These are phyloP conservation scores for Scolopax rusticola DNA, from an alignment of 2,797 vertebrate genomes.

Conservation along the genomic window DNA sequence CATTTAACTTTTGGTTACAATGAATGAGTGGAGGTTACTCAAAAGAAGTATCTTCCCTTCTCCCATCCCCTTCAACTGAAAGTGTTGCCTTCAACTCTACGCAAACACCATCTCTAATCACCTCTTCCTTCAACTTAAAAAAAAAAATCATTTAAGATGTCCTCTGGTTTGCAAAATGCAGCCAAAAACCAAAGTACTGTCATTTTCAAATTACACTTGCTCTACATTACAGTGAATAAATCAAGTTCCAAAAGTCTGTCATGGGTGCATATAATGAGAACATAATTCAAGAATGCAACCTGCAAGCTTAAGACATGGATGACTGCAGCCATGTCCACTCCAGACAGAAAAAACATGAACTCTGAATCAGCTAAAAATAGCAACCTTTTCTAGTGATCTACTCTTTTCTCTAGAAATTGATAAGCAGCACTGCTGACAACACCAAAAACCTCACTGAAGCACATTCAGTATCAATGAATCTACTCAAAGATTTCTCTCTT, in stretches of 20 bases:
- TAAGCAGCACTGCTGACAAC: neutral
- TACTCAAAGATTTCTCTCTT: neutral
- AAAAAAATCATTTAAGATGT: neutral
- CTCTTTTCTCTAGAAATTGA: neutral
- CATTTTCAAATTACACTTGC: neutral
- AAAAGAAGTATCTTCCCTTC: neutral
- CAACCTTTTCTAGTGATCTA: neutral
- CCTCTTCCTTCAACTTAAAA: neutral
- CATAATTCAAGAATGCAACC: neutral
- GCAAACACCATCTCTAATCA: neutral
- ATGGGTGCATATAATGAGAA: neutral
- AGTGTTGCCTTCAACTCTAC: neutral
- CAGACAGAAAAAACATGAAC: neutral
- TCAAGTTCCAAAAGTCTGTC: neutral
- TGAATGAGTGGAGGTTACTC: neutral
- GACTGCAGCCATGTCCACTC: neutral
- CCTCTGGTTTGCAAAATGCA: neutral
- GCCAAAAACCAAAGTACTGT: neutral
- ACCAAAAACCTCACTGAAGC: neutral
- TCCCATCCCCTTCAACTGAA: neutral
- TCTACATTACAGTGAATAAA: neutral
- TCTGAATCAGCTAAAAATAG: constrained; percentile 4
- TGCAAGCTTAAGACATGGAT: neutral
- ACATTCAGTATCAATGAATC: neutral
- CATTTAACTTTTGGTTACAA: neutral